These are phyloP conservation scores for Macropodus opercularis DNA, from an alignment of 2,797 vertebrate genomes.

Conservation along the genomic window DNA sequence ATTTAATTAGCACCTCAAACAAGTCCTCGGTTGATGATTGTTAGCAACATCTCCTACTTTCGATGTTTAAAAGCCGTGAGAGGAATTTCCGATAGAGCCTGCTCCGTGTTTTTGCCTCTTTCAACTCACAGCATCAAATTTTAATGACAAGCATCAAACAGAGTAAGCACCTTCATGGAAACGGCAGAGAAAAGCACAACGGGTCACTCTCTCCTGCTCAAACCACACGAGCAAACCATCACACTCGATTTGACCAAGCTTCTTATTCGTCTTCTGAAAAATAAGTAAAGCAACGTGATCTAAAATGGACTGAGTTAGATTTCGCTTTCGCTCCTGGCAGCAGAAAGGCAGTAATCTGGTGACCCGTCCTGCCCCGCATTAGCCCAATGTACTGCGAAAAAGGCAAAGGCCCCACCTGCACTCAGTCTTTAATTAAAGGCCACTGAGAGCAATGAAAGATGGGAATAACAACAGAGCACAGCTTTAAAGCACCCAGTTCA, in stretches of 20 bases:
- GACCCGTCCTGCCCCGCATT: conserved; percentile 60
- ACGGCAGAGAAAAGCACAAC: conserved; percentile 9
- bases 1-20: conserved; percentile 42
- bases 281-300: conserved; percentile 22
- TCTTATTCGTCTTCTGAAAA: conserved; percentile 18
- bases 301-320: conserved; percentile 39
- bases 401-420: conserved; percentile 50
- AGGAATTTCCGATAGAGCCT: conserved; percentile 20
- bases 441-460: conserved; percentile 27
- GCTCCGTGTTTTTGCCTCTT: conserved; percentile 27
- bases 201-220: not conserved
- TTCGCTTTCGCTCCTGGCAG: conserved; percentile 45
- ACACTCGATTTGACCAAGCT: conserved; percentile 1
- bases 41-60: conserved; percentile 31
- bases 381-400: conserved; percentile 42
- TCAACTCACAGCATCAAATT: conserved; percentile 37
- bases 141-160: conserved; percentile 42
- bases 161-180: conserved; percentile 43
- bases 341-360: conserved; percentile 45
- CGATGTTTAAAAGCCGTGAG: conserved; percentile 28
- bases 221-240: conserved; percentile 1
- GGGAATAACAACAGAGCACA: conserved; percentile 17
- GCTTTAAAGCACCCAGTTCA: conserved; percentile 41
- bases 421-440: conserved; percentile 66
- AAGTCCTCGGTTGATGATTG: conserved; percentile 17